These are phyloP conservation scores for Teleogryllus occipitalis DNA, from an alignment of 1,140 invertebrate species.

Conservation along the genomic window DNA sequence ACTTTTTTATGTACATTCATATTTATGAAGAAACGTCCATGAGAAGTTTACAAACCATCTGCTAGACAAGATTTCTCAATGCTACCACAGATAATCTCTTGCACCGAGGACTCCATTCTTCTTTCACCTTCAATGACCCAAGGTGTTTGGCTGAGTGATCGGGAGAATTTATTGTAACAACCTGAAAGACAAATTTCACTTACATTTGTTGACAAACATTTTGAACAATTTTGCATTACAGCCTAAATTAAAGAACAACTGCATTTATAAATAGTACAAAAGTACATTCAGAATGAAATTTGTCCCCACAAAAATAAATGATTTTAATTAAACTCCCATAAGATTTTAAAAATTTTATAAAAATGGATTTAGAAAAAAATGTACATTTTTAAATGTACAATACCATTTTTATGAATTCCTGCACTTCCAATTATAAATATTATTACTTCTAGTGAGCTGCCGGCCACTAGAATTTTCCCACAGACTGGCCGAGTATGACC, in stretches of 20 bases:
- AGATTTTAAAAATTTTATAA: neutral
- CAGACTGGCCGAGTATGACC: too few species aligned
- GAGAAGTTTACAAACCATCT: slow-evolving; percentile 37
- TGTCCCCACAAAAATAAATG: neutral
- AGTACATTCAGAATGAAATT: neutral
- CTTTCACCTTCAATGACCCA: slow-evolving; percentile 81
- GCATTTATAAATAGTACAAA: neutral
- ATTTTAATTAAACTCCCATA: neutral
- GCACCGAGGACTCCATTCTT: slow-evolving; percentile 76
- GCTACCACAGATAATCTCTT: slow-evolving; percentile 73
- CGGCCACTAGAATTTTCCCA: too few species aligned
- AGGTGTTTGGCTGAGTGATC: slow-evolving; percentile 84
- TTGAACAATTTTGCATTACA: neutral
- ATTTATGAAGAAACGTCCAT: too few species aligned
- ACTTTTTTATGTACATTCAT: neutral
- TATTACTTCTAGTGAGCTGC: too few species aligned
- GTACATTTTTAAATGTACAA: neutral
- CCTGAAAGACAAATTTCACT: slow-evolving; percentile 36
- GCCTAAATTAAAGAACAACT: neutral
- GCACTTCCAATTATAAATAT: too few species aligned
- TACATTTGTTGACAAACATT: neutral
- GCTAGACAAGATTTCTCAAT: slow-evolving; percentile 44
- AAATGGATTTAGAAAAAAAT: neutral
- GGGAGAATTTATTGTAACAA: slow-evolving; percentile 80
- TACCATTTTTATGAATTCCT: too few species aligned